Conservation (phyloP, 2,888 invertebrate genomes). For the Stenodema calcarata region DNA sequence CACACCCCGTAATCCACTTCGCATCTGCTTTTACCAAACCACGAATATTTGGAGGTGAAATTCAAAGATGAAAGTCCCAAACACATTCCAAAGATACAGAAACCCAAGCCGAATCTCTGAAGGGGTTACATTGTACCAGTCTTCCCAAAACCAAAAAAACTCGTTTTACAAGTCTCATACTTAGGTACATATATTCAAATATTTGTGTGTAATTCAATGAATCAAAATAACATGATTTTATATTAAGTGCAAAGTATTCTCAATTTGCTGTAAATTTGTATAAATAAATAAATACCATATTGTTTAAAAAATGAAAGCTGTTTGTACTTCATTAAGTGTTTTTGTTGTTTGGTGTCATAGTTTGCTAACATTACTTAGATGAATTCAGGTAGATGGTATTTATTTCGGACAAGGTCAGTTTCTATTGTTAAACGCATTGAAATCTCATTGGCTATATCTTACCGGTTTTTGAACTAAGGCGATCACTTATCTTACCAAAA, state of each 20-base stretch:
- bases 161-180: neutral
- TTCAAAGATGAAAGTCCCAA: no score
- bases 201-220: neutral
- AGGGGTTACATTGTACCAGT: neutral
- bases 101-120: neutral
- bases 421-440: no score
- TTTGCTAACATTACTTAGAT: neutral
- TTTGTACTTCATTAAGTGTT: neutral
- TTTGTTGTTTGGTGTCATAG: neutral
- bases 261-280: neutral
- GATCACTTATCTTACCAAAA: no score
- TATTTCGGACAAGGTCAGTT: no score
- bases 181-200: neutral
- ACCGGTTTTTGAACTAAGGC: no score
- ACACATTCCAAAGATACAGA: neutral
- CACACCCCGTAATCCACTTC: no score
- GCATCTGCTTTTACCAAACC: no score
- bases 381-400: no score
- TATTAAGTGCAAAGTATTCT: neutral
- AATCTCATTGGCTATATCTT: no score
- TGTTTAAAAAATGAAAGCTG: no score
- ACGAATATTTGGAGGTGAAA: no score
- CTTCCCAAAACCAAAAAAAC: neutral
- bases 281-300: neutral
- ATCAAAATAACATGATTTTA: neutral